phyloP scores from a whole-genome alignment of 1,140 invertebrate genomes.

The Episyrphus balteatus region DNA sequence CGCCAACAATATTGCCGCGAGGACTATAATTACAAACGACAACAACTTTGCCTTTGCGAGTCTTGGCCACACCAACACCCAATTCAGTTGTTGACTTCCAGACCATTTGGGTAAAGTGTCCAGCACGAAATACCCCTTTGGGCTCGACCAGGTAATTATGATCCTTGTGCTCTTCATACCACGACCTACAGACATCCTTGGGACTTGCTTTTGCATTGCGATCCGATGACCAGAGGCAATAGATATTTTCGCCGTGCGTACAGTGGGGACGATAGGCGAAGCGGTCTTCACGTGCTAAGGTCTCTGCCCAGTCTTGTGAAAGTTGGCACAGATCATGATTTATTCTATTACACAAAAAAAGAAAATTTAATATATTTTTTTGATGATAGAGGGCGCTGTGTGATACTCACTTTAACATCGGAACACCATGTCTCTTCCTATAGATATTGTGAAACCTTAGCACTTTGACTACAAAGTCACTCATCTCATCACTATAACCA shows the following conservation, averaged over 20 bases:
- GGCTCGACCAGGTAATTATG: conserved; percentile 49
- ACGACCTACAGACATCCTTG: conserved; percentile 52
- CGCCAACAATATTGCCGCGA: conserved; percentile 57
- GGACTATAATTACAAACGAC: conserved; percentile 64
- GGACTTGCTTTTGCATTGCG: conserved; percentile 50
- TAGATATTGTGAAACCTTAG: conserved; percentile 69
- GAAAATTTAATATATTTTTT: conserved; percentile 2
- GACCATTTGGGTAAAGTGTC: conserved; percentile 56
- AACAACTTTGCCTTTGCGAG: conserved; percentile 38
- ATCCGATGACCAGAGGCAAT: conserved; percentile 58
- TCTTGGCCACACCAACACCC: conserved; percentile 55
- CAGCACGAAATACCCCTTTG: conserved; percentile 28
- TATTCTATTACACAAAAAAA: conserved; percentile 27
- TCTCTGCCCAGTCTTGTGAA: conserved; percentile 65
- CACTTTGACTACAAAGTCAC: conserved; percentile 47
- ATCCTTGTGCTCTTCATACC: conserved; percentile 56
- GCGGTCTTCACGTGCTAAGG: conserved; percentile 55
- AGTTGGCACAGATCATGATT: conserved; percentile 41
- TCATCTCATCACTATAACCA: conserved; percentile 1
- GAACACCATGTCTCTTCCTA: conserved; percentile 57
- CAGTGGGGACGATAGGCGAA: conserved; percentile 50
- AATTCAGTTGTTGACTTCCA: conserved; percentile 57
- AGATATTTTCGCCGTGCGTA: conserved; percentile 48
- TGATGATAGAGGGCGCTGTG: neutral
- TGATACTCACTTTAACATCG: conserved; percentile 40